Percentiles rank a stretch among this genome's conserved stretches.
Evolutionary conservation across 2,888 invertebrate genomes (phyloP).

Genomic region (Cerceris rybyensis): DNA sequence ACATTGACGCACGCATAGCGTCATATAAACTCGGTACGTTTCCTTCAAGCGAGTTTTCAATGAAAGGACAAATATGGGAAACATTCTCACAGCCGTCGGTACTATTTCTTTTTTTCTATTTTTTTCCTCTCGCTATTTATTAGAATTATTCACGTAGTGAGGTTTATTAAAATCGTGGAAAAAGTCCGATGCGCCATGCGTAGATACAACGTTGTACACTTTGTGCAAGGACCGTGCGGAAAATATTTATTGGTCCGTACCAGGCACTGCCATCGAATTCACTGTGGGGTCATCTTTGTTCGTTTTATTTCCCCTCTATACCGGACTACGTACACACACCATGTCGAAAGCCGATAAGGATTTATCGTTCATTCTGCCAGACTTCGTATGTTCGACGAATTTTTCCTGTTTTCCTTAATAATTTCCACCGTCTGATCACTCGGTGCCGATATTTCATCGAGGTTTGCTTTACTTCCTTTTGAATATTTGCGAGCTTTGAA

Average conservation of each 20-base stretch:
- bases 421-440: constrained; percentile 1
- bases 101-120: background rate
- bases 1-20: no score
- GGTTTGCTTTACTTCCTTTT: background rate
- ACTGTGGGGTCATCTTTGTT: constrained; percentile 33
- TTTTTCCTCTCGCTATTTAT: background rate
- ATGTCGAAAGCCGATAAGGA: constrained; percentile 58
- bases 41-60: no score
- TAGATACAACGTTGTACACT: constrained; percentile 8
- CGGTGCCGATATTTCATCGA: background rate
- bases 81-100: background rate
- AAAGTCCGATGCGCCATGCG: background rate
- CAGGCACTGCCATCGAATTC: constrained; percentile 1
- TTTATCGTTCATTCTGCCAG: constrained; percentile 48
- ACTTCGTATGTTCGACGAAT: constrained; percentile 7
- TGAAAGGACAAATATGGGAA: no score
- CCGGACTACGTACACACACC: constrained; percentile 4
- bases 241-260: constrained; percentile 60
- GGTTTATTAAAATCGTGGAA: constrained; percentile 7
- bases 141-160: background rate
- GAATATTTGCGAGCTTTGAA: no score
- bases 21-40: no score
- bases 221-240: constrained; percentile 42
- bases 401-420: constrained; percentile 32
- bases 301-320: constrained; percentile 54